Evolutionary conservation across 1,140 invertebrate genomes (phyloP), one percentile per base, ranked within the genome.

Genomic region (Drosophila fuyamai): DNA sequence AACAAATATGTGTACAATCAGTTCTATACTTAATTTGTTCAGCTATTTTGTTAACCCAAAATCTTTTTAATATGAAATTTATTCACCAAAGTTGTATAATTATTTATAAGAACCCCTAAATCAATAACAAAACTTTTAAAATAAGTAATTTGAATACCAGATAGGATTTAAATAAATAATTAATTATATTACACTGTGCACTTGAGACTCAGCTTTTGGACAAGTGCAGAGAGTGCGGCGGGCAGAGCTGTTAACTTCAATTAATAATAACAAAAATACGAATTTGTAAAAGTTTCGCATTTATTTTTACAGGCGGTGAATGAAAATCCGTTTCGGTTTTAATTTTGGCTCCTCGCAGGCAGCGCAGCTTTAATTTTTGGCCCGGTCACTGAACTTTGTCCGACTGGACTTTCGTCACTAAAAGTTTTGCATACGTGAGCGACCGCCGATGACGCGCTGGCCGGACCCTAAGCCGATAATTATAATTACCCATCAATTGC

Each of bases 391-490:
- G 83, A 88, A 89, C 83, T 88, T 88, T 88, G 83, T 88, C 83
- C 83, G 83, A 88, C 56, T 88, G 83, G 83, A 89, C 83, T 88
- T 89, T 83, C 83, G 83, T 88, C 83, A 88, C 46, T 66, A 76
- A 88, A 73, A 80, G 63, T 77, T 83, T 63, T 74, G 77, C 84
- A 80, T 83, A 89, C 76, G 78, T 60, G 67, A 61, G 63, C 36
- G 50, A 54, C 65, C 40, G 61, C 35, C 46, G 46, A 66, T 81
- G 82, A 86, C 75, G 83, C 58, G 43, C 27, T 63, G 41, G 65
- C 65, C 71, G 32, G 46, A 72, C 63, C 71, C 56, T 43, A 79
- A 62, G 43, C 38, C 58, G 41, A 41, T 60, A 72, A 71, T 46
- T 70, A 72, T 50, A 71, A 59, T 50, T 70, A 71, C 27, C n/a